Evolutionary conservation across 2,888 invertebrate genomes (phyloP).

Genomic region (Scaptodrosophila latifasciaeformis): DNA sequence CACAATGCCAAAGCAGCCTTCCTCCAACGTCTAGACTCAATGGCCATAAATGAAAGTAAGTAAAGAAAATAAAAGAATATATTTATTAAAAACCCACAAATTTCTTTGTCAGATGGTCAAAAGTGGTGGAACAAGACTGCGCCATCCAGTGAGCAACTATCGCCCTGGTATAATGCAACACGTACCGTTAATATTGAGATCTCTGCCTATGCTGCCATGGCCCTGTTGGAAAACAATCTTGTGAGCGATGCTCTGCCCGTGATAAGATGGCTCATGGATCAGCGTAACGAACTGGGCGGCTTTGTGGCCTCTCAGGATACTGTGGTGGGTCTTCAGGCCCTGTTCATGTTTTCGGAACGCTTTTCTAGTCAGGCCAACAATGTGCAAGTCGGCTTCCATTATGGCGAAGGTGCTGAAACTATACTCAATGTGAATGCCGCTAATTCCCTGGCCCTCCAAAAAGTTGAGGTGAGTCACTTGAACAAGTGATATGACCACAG

Average conservation of each 20-base stretch:
- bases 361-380: slow-evolving; percentile 77
- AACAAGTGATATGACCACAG: neutral
- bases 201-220: slow-evolving; percentile 90
- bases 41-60: slow-evolving; percentile 76
- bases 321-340: slow-evolving; percentile 82
- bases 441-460: slow-evolving; percentile 89
- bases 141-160: slow-evolving; percentile 77
- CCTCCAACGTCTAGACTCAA: slow-evolving; percentile 78
- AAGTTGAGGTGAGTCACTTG: slow-evolving; percentile 78
- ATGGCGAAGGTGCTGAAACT: slow-evolving; percentile 74
- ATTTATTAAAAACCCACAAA: neutral
- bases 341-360: slow-evolving; percentile 77
- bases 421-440: slow-evolving; percentile 83
- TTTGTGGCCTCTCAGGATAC: slow-evolving; percentile 87
- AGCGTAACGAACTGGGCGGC: slow-evolving; percentile 82
- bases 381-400: slow-evolving; percentile 78
- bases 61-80: neutral
- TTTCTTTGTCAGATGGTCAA: slow-evolving; percentile 75
- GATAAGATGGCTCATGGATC: slow-evolving; percentile 83
- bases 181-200: slow-evolving; percentile 85
- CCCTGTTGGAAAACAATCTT: slow-evolving; percentile 78
- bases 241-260: slow-evolving; percentile 77
- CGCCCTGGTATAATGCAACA: slow-evolving; percentile 81
- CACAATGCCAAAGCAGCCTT: slow-evolving; percentile 83
- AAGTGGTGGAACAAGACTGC: slow-evolving; percentile 89